Evolutionary conservation across 2,797 vertebrate species (phyloP).

Genomic region (Acridotheres tristis): DNA sequence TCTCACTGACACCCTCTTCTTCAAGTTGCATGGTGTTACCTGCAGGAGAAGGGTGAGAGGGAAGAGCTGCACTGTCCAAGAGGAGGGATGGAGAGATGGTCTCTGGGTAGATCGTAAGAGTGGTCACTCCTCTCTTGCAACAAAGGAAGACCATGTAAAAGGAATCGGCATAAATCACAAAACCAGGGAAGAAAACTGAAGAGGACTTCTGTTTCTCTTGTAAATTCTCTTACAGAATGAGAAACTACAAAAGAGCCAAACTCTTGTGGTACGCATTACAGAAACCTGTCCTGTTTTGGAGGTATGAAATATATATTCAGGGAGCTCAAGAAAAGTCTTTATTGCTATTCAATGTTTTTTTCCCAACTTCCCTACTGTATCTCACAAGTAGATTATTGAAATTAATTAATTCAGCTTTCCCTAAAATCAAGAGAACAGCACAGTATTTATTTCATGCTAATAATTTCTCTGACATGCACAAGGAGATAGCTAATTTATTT

Average conservation of each 20-base stretch:
- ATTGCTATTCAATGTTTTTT: background rate
- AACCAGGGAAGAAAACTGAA: background rate
- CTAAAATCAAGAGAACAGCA: background rate
- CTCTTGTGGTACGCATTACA: background rate
- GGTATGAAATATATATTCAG: background rate
- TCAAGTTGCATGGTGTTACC: background rate
- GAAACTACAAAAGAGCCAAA: background rate
- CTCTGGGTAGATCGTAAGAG: background rate
- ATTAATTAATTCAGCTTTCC: conserved; percentile 15
- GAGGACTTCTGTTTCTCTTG: background rate
- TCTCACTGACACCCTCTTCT: background rate
- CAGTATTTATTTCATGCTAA: conserved; percentile 37
- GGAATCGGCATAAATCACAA: background rate
- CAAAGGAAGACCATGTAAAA: background rate
- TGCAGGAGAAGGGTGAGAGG: background rate
- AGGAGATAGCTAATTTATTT: conserved; percentile 46
- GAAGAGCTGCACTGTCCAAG: background rate
- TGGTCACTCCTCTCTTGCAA: background rate
- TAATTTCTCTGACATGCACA: conserved; percentile 45
- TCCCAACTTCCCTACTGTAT: background rate
- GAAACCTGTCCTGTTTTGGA: background rate
- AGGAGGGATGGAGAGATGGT: background rate
- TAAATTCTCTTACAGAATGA: background rate
- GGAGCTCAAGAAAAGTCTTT: background rate
- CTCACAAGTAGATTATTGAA: conserved; percentile 11